These are phyloP conservation scores for Pristiophorus japonicus DNA, from an alignment of 2,113 vertebrate genomes.

Conservation along the genomic window DNA sequence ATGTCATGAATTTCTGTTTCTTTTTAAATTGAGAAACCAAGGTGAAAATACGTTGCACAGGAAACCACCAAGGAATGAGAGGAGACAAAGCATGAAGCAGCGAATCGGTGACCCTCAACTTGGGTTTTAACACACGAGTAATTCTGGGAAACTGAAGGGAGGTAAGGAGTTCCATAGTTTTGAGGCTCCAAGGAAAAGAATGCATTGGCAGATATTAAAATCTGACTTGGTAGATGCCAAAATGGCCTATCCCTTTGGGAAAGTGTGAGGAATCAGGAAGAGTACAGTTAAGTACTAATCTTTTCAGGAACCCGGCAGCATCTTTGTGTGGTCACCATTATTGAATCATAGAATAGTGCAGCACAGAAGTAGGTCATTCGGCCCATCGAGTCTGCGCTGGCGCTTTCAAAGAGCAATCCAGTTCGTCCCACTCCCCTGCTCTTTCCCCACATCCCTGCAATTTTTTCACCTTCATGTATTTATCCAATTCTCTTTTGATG, in stretches of 20 bases:
- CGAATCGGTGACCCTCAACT: not conserved
- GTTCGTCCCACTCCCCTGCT: not conserved
- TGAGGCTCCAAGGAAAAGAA: no score
- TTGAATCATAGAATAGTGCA: not conserved
- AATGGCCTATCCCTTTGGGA: no score
- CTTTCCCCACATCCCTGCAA: not conserved
- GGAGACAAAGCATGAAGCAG: not conserved
- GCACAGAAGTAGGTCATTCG: not conserved
- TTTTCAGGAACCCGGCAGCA: not conserved
- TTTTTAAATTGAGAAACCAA: not conserved
- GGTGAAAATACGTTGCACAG: not conserved
- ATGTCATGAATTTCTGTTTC: no score
- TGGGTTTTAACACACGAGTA: not conserved
- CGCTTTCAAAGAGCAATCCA: not conserved
- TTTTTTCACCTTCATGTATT: not conserved
- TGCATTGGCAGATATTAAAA: no score
- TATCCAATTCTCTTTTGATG: not conserved
- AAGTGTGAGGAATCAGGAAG: not conserved
- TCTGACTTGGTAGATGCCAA: no score
- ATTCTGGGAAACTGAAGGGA: not conserved
- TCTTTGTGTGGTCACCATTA: not conserved
- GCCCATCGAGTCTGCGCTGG: not conserved
- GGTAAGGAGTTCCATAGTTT: not conserved
- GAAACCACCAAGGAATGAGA: not conserved
- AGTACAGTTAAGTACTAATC: not conserved